These are phyloP conservation scores for Cololabis saira DNA, from an alignment of 2,113 vertebrate species.

Conservation along the genomic window DNA sequence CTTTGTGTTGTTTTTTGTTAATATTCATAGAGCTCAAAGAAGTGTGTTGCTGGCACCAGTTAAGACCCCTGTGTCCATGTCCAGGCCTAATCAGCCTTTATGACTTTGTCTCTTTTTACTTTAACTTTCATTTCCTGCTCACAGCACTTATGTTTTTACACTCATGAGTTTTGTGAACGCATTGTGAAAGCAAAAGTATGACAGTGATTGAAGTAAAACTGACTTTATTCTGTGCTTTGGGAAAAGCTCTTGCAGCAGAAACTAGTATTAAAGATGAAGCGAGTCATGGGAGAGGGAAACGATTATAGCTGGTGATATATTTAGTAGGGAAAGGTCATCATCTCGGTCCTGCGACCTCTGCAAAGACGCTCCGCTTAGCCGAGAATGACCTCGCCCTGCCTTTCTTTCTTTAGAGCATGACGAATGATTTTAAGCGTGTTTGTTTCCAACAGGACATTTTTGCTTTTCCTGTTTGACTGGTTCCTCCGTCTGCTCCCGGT, in stretches of 20 bases:
- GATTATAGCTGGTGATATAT: too few relatives aligned
- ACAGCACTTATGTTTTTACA: too few relatives aligned
- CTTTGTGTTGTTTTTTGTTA: neutral
- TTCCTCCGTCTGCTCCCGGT: neutral
- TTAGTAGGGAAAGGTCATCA: too few relatives aligned
- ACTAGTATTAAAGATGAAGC: constrained; percentile 3
- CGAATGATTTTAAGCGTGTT: too few relatives aligned
- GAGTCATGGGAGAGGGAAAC: too few relatives aligned
- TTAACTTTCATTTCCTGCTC: constrained; percentile 1
- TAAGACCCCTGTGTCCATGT: neutral
- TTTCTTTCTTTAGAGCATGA: too few relatives aligned
- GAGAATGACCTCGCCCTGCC: too few relatives aligned
- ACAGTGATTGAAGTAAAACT: neutral
- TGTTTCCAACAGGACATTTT: neutral
- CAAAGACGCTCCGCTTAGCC: too few relatives aligned
- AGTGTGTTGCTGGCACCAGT: too few relatives aligned
- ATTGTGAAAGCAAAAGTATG: constrained; percentile 11
- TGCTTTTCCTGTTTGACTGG: constrained; percentile 13
- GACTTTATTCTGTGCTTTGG: neutral
- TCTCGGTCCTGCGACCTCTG: too few relatives aligned
- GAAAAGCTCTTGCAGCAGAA: constrained; percentile 18
- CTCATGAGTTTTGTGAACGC: too few relatives aligned
- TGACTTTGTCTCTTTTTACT: neutral
- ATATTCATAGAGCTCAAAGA: too few relatives aligned
- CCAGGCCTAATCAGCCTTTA: neutral